phyloP scores from a whole-genome alignment of 2,888 invertebrate genomes.

The Megamerina dolium region DNA sequence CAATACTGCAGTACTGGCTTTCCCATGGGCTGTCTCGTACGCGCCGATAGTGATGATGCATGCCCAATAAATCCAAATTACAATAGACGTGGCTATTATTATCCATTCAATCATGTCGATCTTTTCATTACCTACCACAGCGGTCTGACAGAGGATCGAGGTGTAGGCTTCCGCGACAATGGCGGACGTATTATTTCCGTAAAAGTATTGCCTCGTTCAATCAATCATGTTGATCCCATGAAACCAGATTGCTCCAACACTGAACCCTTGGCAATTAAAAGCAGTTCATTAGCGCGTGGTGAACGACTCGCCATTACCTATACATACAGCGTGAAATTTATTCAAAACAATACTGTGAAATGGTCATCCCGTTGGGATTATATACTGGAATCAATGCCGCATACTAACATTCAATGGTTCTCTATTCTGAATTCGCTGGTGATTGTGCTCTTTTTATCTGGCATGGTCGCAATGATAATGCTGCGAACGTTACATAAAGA shows the following conservation, averaged over 20 bases:
- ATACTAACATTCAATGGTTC: constrained; percentile 99
- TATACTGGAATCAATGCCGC: constrained; percentile 95
- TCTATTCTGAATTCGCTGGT: constrained; percentile 96
- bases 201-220: constrained; percentile 61
- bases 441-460: constrained; percentile 92
- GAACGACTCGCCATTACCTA: constrained; percentile 65
- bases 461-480: constrained; percentile 99
- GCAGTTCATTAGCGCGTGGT: constrained; percentile 51
- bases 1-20: constrained; percentile 92
- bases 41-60: constrained; percentile 52
- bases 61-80: constrained; percentile 57
- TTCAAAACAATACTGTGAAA: constrained; percentile 75
- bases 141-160: constrained; percentile 83
- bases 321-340: constrained; percentile 80
- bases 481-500: constrained; percentile 95
- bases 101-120: constrained; percentile 96
- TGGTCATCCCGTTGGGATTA: constrained; percentile 99
- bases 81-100: constrained; percentile 69
- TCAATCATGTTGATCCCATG: constrained; percentile 52
- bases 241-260: constrained; percentile 52
- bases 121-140: constrained; percentile 90
- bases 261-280: constrained; percentile 66
- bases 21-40: constrained; percentile 92
- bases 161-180: constrained; percentile 65
- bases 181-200: constrained; percentile 83